Evolutionary conservation across 2,113 vertebrate genomes (phyloP).

Genomic region (Numida meleagris): DNA sequence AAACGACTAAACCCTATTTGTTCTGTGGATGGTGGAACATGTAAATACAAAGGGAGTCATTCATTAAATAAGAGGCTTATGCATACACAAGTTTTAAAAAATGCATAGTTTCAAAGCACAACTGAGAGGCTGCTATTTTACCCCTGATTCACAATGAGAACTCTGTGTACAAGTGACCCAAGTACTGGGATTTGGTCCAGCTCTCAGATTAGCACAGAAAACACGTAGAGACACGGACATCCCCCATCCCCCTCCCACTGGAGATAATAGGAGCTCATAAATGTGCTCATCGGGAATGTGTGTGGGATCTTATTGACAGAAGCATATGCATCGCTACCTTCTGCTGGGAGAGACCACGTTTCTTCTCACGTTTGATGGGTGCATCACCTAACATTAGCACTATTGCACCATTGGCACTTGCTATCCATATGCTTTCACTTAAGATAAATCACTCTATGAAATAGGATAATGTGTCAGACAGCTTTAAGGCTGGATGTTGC

Average conservation of each 20-base stretch:
- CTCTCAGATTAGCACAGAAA: conserved; percentile 82
- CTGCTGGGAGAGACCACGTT: background rate
- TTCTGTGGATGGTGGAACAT: conserved; percentile 80
- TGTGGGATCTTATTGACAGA: background rate
- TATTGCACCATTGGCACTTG: background rate
- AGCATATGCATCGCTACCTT: background rate
- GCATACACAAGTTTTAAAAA: conserved; percentile 81
- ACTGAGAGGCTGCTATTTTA: conserved; percentile 78
- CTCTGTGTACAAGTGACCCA: conserved; percentile 82
- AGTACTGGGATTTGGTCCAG: conserved; percentile 80
- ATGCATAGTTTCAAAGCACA: conserved; percentile 80
- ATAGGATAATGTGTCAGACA: background rate
- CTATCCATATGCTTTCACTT: background rate
- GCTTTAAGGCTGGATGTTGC: background rate
- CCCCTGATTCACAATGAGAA: conserved; percentile 79
- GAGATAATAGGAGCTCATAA: conserved; percentile 41
- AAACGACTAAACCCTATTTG: conserved; percentile 80
- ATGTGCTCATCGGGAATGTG: conserved; percentile 20
- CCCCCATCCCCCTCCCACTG: conserved; percentile 42
- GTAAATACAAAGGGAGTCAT: conserved; percentile 83
- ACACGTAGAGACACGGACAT: conserved; percentile 72
- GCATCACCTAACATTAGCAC: background rate
- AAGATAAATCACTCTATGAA: background rate
- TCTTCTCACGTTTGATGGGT: background rate
- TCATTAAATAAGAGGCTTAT: conserved; percentile 86